Evolutionary conservation across 2,888 invertebrate genomes (phyloP), one percentile per base, ranked within the genome.

Genomic region (Sphaerophoria taeniata): DNA sequence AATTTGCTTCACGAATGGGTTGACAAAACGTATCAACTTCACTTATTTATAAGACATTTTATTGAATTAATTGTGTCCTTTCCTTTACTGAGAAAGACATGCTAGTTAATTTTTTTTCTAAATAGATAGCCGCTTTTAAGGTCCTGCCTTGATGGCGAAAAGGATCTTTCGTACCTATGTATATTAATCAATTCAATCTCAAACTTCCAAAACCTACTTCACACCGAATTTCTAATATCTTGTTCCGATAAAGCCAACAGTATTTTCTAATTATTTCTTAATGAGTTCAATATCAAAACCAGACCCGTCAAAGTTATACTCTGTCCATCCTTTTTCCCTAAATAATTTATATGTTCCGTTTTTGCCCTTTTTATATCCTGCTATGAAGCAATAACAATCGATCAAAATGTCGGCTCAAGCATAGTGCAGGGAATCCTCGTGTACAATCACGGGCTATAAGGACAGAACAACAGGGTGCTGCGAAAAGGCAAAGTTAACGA

Each of bases 211-310:
- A 51, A 24, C 24, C 49, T 16, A 14, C 49, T 24, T 58, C 49
- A 70, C 49, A 67, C n/a, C 55, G 11, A 33, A 47, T 69, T 47
- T 51, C 6, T 7, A 79, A 45, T 74, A 65, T 67, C 63, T 82
- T 74, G 14, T 49, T 79, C 56, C 79, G 60, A 79, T 79, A 65
- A 70, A 74, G 75, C 58, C 77, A 81, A 69, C 69, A 77, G 65
- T 56, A 85, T 77, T 85, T 85, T 85, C 81, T 85, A 85, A 85
- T 85, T 85, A 85, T 85, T 85, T 85, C 85, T 85, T 85, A 85
- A 85, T 85, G 85, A 85, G 81, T 81, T 85, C 76, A 81, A 81
- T 85, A 85, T 81, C 81, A 73, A 77, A 63, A 69, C 24, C 81
- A 73, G 70, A n/a, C 63, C 63, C 81, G 77, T 70, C 72, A 60